Base-by-base conservation (phyloP, 2,888 invertebrate genomes). In the Eristalis pertinax region DNA sequence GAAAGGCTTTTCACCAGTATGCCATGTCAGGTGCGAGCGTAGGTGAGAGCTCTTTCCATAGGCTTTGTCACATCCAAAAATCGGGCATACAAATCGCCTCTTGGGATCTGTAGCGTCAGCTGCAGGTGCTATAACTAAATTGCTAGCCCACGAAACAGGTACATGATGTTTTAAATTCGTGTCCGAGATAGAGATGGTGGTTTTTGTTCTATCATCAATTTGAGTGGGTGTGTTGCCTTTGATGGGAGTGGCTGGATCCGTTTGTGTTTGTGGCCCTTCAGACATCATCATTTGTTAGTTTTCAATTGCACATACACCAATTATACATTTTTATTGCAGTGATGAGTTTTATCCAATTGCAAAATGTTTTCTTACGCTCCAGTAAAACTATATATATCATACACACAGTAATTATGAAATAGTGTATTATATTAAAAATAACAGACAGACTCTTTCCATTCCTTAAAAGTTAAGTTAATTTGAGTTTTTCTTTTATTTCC, bases 31-130 rank as follows among this genome's bases (percentile, higher is more conserved):
- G 90, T 92, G 92, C 26, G 92, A 92, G 50, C 92, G 92, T 74
- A 92, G 89, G 89, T 92, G 92, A 41, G 92, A 92, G 88, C 92
- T 92, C 88, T 92, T 92, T 7, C 92, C 92, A 84, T 92, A 92
- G 64, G 92, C 91, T 87, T 92, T 92, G 10, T 90, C 90, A 77
- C 92, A 92, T 76, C 91, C 91, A 1, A 90, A 90, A 73, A 92
- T 91, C 0, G 92, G 91, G 75, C 92, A 92, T 0, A 90, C 89
- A 80, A 91, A 92, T 63, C 91, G 91, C 5, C 91, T 90, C 43
- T 92, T 92, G 1, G 91, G 91, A 87, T 92, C 90, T 1, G 15
- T 24, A 4, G 41, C 65, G 58, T 76, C 35, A 56, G 72, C n/a
- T 8, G 76, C 32, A 15, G 67, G 56, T 8, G 62, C 22, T 26